Conservation (phyloP, 2,888 invertebrate species). For the Odontomyia ornata region DNA sequence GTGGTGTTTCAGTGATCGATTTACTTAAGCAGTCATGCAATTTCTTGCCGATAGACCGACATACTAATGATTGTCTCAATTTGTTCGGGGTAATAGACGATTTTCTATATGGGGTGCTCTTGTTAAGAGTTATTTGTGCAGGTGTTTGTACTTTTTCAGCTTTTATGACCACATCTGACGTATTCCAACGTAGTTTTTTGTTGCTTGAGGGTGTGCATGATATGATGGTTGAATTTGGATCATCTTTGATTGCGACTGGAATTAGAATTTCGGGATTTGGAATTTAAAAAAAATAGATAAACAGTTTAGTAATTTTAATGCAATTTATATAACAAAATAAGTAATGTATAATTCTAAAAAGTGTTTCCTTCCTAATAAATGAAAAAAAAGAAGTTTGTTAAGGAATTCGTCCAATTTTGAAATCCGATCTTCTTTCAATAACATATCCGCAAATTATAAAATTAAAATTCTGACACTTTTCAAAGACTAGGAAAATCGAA, state of each 20-base stretch:
- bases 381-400: too few species aligned
- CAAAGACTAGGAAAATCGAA: too few species aligned
- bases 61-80: neutral
- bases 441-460: too few species aligned
- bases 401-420: too few species aligned
- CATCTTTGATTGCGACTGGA: neutral
- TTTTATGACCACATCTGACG: neutral
- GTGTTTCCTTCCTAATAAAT: too few species aligned
- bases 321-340: too few species aligned
- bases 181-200: slow-evolving; percentile 7
- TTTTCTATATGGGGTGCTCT: neutral
- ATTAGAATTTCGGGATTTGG: neutral
- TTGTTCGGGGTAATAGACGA: neutral
- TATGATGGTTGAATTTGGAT: too few species aligned
- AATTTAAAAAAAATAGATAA: too few species aligned
- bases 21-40: neutral
- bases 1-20: neutral
- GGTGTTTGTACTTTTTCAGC: neutral
- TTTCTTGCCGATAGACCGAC: neutral
- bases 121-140: neutral
- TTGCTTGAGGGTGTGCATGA: neutral
- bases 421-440: too few species aligned
- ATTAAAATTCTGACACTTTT: too few species aligned
- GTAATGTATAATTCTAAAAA: too few species aligned
- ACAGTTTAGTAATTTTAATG: too few species aligned